Evolutionary conservation across 2,113 vertebrate species (phyloP), one percentile per base, ranked within the genome.

Genomic region (Malurus alboscapulatus): DNA sequence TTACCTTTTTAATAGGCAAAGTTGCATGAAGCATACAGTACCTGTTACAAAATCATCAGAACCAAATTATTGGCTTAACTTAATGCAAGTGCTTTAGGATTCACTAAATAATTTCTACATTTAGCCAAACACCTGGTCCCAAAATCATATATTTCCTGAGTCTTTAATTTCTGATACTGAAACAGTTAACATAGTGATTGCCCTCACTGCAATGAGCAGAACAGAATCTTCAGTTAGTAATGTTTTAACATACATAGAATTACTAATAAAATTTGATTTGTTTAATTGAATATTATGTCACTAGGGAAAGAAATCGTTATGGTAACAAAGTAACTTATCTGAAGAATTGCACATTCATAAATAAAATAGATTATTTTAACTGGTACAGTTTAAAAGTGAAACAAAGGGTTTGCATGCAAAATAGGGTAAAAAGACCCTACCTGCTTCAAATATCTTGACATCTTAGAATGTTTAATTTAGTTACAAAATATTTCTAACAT

Each of bases 201-300:
- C n/a, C 78, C 83, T 86, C 57, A 83, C 25, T 86, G 27, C 53
- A 93, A 74, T 81, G 81, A 87, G 21, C 7, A 92, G 45, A 92
- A 88, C 22, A n/a, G 59, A 57, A 90, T 48, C 10, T 65, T 95
- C 89, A 93, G 71, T 82, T 91, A 55, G 47, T 67, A 93, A 89
- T 79, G 80, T 62, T 88, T 94, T 69, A 75, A 95, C 89, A 74
- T 84, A 13, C 50, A 88, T 63, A 61, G 88, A 94, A 93, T 66
- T 90, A 61, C 42, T 81, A 68, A 92, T 95, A 96, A 54, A 7
- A 90, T 66, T 92, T 95, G 21, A 88, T 96, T 93, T 96, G 19
- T 92, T 96, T 91, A 89, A 82, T 95, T 91, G 71, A 87, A 72
- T 91, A 94, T 91, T 94, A 86, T 92, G 84, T 36, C 65, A 69